Conservation (phyloP, 2,797 vertebrate species). For the Ambastaia sidthimunki region DNA sequence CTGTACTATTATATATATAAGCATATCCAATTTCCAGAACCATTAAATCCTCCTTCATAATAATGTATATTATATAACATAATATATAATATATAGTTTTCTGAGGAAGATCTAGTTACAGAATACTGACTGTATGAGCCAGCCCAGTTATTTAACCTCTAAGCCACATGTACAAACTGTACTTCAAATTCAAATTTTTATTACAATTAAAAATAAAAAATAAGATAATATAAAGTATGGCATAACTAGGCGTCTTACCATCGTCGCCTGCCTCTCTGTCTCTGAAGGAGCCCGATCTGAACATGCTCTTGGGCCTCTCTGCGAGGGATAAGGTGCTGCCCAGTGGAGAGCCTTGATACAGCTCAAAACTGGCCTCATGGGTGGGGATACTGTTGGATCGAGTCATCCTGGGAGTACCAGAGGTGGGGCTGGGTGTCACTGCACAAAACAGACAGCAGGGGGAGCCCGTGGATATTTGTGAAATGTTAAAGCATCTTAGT, state of each 20-base stretch:
- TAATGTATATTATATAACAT: too few species aligned
- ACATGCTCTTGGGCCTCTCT: slow-evolving; percentile 92
- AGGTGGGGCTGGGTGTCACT: slow-evolving; percentile 79
- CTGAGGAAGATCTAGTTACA: too few species aligned
- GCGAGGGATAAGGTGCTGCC: slow-evolving; percentile 94
- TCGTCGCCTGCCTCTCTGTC: slow-evolving; percentile 87
- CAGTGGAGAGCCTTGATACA: slow-evolving; percentile 86
- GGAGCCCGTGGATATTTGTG: not conserved
- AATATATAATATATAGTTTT: not conserved
- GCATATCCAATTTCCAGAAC: not conserved
- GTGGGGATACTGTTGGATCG: slow-evolving; percentile 98
- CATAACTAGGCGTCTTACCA: slow-evolving; percentile 75
- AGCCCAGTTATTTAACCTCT: not conserved
- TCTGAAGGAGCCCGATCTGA: slow-evolving; percentile 93
- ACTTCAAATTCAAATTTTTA: too few species aligned
- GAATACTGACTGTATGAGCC: too few species aligned
- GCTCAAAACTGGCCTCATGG: slow-evolving; percentile 90
- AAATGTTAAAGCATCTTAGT: not conserved
- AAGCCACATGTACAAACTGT: not conserved
- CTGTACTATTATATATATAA: not conserved
- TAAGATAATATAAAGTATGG: too few species aligned
- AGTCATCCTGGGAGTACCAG: slow-evolving; percentile 87
- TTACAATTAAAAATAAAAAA: too few species aligned
- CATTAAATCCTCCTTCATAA: not conserved
- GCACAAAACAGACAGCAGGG: slow-evolving; percentile 45